phyloP scores from a whole-genome alignment of 2,888 invertebrate species.

The Xestia sexstrigata region DNA sequence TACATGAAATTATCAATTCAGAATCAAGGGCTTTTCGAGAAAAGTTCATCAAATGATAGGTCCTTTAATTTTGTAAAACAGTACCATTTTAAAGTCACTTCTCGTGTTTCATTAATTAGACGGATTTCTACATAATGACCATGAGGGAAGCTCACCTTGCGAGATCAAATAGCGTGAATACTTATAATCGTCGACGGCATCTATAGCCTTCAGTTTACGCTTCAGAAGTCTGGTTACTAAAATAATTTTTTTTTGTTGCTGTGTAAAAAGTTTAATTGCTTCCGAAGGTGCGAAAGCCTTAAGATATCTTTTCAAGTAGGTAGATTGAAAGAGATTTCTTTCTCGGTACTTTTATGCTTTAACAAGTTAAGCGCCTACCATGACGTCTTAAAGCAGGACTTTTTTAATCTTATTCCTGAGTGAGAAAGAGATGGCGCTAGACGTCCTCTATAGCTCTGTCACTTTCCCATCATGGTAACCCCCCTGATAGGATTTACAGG shows the following conservation, averaged over 20 bases:
- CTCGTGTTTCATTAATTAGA: not conserved
- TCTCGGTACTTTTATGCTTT: not conserved
- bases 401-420: too few species aligned
- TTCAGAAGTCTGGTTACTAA: slow-evolving; percentile 31
- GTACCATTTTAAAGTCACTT: not conserved
- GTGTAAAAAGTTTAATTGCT: slow-evolving; percentile 20
- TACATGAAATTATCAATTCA: not conserved
- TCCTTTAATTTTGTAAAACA: not conserved
- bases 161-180: slow-evolving; percentile 46
- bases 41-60: not conserved
- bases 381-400: too few species aligned
- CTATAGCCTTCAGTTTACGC: slow-evolving; percentile 49
- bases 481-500: not conserved
- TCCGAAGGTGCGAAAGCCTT: not conserved
- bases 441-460: too few species aligned
- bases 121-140: not conserved
- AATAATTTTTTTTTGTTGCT: not conserved
- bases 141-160: slow-evolving; percentile 37
- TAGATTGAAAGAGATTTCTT: not conserved
- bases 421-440: too few species aligned
- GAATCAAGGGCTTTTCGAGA: not conserved
- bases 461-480: too few species aligned
- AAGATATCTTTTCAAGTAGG: not conserved
- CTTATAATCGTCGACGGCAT: slow-evolving; percentile 25
- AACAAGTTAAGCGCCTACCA: not conserved